A percentile compares a stretch with the other conserved stretches of the same genome.
phyloP scores from a whole-genome alignment of 2,113 vertebrate species.

The Drymodes brunneopygia region DNA sequence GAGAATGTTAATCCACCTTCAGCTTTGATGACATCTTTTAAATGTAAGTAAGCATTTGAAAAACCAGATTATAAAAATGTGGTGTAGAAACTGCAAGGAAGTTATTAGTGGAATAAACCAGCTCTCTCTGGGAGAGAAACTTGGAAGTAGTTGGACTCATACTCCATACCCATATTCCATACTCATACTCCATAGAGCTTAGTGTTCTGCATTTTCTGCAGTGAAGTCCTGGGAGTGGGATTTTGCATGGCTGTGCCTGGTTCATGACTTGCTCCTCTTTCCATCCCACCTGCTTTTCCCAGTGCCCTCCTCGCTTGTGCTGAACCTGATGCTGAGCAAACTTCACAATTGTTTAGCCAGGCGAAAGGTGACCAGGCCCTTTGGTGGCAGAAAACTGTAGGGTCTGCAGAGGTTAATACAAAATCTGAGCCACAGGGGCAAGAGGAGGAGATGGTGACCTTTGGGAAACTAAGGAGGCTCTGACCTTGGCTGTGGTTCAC shows the following conservation, averaged over 20 bases:
- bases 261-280: neutral
- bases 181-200: neutral
- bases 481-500: neutral
- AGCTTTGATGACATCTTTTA: constrained; percentile 82
- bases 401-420: neutral
- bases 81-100: neutral
- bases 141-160: neutral
- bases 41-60: constrained; percentile 73
- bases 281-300: neutral
- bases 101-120: neutral
- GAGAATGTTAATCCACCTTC: constrained; percentile 75
- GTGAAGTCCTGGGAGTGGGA: neutral
- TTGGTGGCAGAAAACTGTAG: neutral
- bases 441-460: neutral
- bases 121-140: neutral
- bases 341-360: neutral
- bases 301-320: rapidly evolving
- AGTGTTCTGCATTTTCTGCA: neutral
- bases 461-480: neutral
- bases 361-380: rapidly evolving
- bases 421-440: neutral
- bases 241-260: neutral
- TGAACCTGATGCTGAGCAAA: neutral
- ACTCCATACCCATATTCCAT: neutral
- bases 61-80: neutral